Base-by-base conservation (phyloP, 2,797 vertebrate species). In the Spizella passerina region DNA sequence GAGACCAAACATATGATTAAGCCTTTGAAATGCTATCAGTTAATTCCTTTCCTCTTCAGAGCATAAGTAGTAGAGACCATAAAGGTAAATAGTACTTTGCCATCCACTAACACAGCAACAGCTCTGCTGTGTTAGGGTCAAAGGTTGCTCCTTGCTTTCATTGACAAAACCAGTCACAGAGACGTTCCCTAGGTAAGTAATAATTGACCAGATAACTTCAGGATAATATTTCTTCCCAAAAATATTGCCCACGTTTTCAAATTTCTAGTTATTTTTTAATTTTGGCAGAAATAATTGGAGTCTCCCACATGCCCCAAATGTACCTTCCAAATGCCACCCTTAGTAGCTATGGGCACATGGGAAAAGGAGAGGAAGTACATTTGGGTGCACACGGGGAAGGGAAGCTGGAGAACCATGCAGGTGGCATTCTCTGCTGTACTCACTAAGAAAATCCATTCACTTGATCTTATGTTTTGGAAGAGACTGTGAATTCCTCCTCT, bases 61-160 rank as follows among this genome's bases (percentile, higher is more conserved):
- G 20, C 39, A 7, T 32, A 55, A 86, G 32, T 24, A 79, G n/a
- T 5, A 63, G 18, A 63, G 16, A 82, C 10, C 15, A 70, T 63
- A 84, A 89, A 91, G 29, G 34, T 70, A 61, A 93, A 68, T 14
- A 71, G 19, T 53, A 71, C 17, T 82, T 91, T 65, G 73, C 32
- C 38, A 66, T 16, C 56, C 79, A 38, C 30, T 30, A 71, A 64
- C 22, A 39, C 8, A 78, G 53, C 29, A 68, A 81, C 46, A 77
- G 61, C 26, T 83, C 38, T 80, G 20, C 20, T 2, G 1, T 20
- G 4, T 32, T 50, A 69, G n/a, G 69, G 38, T 39, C 59, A 96
- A 92, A 94, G 55, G 55, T 82, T 66, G 70, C 5, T 18, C 34
- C 47, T 77, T 50, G 39, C 12, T 76, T 81, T 71, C 50, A 68